Evolutionary conservation across 2,113 vertebrate genomes (phyloP).

Genomic region (Syngnathus typhle): DNA sequence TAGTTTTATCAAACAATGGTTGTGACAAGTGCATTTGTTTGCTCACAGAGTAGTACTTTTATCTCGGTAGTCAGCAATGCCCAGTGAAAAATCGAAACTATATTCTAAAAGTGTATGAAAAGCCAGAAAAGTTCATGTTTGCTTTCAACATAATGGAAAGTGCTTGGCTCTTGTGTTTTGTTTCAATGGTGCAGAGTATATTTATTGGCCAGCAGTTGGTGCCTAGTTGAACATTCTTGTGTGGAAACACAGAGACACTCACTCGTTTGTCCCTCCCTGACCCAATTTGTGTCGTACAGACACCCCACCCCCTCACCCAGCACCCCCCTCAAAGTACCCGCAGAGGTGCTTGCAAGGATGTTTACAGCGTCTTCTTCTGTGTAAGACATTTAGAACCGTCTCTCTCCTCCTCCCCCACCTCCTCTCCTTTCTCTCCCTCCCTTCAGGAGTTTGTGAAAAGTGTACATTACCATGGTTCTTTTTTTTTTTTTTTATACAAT

Average conservation of each 20-base stretch:
- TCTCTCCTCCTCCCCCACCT: conserved; percentile 38
- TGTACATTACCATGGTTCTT: conserved; percentile 94
- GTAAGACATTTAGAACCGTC: conserved; percentile 76
- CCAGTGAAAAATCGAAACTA: conserved; percentile 65
- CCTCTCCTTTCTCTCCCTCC: conserved; percentile 56
- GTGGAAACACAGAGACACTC: conserved; percentile 59
- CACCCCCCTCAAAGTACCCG: conserved; percentile 52
- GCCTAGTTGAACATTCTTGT: conserved; percentile 67
- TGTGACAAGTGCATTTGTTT: conserved; percentile 72
- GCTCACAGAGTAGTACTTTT: conserved; percentile 65
- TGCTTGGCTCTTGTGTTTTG: conserved; percentile 68
- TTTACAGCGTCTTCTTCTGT: conserved; percentile 81
- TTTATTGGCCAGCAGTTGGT: conserved; percentile 71
- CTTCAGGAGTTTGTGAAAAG: conserved; percentile 84
- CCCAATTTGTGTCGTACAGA: conserved; percentile 61
- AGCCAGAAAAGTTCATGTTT: conserved; percentile 64
- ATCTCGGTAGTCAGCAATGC: conserved; percentile 67
- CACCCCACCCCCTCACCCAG: not conserved
- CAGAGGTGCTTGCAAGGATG: conserved; percentile 73
- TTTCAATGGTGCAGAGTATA: conserved; percentile 71
- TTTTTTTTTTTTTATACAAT: conserved; percentile 87
- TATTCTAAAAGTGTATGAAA: conserved; percentile 62
- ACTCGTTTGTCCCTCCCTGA: conserved; percentile 55
- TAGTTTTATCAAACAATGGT: conserved; percentile 68
- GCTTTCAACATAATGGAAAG: conserved; percentile 69